Conservation (phyloP, 2,797 vertebrate genomes). For the Agapornis canus region DNA sequence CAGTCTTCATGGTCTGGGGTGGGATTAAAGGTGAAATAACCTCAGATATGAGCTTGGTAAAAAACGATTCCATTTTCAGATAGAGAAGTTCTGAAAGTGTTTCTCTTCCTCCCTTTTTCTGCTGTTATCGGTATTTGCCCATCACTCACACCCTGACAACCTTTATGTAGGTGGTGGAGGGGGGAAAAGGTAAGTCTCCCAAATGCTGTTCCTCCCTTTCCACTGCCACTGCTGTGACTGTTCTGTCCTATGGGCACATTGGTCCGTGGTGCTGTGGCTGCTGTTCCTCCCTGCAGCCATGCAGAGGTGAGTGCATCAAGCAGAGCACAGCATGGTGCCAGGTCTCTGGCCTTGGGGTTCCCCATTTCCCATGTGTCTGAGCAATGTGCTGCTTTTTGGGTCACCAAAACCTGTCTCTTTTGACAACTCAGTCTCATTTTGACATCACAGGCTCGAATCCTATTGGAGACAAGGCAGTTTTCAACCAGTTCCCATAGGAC, state of each 20-base stretch:
- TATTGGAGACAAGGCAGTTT: background rate
- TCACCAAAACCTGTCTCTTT: background rate
- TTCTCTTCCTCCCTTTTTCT: background rate
- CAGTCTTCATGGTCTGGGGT: background rate
- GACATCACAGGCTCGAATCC: background rate
- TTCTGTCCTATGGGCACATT: background rate
- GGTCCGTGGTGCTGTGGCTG: background rate
- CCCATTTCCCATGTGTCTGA: background rate
- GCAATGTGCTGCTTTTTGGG: background rate
- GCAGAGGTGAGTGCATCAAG: background rate
- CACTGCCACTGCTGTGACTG: background rate
- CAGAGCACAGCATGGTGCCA: fast-evolving
- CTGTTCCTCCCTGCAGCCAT: background rate
- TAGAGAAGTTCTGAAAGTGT: background rate
- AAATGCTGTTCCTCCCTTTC: background rate
- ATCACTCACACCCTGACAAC: background rate
- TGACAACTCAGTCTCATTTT: background rate
- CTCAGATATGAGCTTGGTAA: background rate
- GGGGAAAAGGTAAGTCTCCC: background rate
- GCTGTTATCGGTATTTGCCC: background rate
- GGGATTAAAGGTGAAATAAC: background rate
- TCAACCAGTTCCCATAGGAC: background rate
- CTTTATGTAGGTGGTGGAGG: background rate
- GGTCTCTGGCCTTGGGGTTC: background rate
- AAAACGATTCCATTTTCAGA: background rate